Base-by-base conservation (phyloP, 2,888 invertebrate species). In the Mythimna pallens region DNA sequence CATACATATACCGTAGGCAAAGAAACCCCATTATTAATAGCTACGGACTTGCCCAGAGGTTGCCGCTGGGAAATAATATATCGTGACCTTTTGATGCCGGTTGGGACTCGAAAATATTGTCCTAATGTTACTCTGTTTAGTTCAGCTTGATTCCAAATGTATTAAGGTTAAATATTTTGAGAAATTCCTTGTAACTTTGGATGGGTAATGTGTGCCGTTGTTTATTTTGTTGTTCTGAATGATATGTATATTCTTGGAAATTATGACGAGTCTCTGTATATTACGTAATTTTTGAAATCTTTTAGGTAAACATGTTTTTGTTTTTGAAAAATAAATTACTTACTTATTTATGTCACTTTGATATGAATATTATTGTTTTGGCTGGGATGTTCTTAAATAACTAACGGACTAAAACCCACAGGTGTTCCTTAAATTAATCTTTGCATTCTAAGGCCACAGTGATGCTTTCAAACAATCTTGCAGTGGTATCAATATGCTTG, bases 1-100 rank as follows among this genome's bases (percentile, higher is more conserved):
- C 92, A 91, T 90, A 92, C 94, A 94, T 91, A 91, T 90, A 92
- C 88, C 87, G 88, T 89, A 89, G 90, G 92, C 90, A 92, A 93
- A 93, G 92, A 92, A 93, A 91, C 89, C 87, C 91, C 89, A 90
- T 94, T 95, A 95, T 94, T 95, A 95, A 95, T 95, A 92, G 93
- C 92, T 84, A 80, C 82, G 86, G 90, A 87, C 89, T 90, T 88
- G 88, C 90, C 91, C 89, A 87, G 88, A 87, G 92, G 91, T 87
- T 90, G 80, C 90, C 92, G 86, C 84, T 83, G 88, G 89, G 90
- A 90, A 90, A 92, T 89, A 88, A 93, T 92, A 92, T 93, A 93
- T 92, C 84, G 90, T 88, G 91, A 92, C 92, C 92, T 91, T 92
- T 91, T 89, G 89, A 88, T 87, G 86, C 65, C 88, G 86, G 87